A percentile compares a stretch with the other conserved stretches of the same genome.
phyloP scores from a whole-genome alignment of 2,797 vertebrate species.

The Phrynocephalus guinanensis region DNA sequence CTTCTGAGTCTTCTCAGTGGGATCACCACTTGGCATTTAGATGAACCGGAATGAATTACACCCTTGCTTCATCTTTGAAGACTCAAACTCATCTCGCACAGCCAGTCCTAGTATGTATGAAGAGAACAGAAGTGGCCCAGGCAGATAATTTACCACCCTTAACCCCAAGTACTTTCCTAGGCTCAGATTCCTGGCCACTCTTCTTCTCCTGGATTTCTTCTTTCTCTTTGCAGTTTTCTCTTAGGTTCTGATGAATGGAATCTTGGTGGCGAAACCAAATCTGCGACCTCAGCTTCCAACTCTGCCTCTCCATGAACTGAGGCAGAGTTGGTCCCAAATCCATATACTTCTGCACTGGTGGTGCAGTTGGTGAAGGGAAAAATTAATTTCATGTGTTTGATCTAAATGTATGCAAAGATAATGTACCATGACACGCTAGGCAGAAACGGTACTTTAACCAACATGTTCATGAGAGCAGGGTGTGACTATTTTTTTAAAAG shows the following conservation, averaged over 20 bases:
- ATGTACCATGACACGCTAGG: not conserved
- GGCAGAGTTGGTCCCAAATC: not conserved
- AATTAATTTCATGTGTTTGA: not conserved
- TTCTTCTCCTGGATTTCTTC: not conserved
- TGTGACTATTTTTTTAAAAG: too few relatives aligned
- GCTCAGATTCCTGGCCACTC: not conserved
- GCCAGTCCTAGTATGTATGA: too few relatives aligned
- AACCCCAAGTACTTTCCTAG: not conserved
- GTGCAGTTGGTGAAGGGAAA: not conserved
- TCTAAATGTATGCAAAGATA: not conserved
- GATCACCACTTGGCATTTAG: too few relatives aligned
- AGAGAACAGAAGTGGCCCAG: too few relatives aligned
- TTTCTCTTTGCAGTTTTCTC: not conserved
- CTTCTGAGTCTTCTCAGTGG: too few relatives aligned
- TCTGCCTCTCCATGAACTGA: not conserved
- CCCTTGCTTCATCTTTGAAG: too few relatives aligned
- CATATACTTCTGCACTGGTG: not conserved
- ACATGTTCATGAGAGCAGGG: not conserved
- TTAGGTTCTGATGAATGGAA: accelerated
- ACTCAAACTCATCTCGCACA: too few relatives aligned
- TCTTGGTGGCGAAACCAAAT: not conserved
- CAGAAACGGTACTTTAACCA: not conserved
- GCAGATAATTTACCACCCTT: not conserved
- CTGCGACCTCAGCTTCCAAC: not conserved
- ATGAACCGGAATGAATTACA: too few relatives aligned